A percentile compares a stretch with the other conserved stretches of the same genome.
Conservation (phyloP, 2,888 invertebrate species). For the Imbricaverruca yamaguchii region DNA sequence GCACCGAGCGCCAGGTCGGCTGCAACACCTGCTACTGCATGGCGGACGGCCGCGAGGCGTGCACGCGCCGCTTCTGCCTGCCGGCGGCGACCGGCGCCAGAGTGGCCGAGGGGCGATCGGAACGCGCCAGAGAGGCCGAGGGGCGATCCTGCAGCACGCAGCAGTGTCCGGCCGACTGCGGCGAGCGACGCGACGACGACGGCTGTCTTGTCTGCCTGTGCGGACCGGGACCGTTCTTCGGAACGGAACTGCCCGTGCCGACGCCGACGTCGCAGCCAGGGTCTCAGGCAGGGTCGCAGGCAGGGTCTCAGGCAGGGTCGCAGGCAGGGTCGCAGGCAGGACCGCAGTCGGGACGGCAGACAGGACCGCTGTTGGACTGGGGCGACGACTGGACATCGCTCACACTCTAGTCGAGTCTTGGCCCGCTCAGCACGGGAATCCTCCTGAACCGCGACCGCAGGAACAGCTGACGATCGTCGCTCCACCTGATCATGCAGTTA, state of each 20-base stretch:
- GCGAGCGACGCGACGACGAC: background rate
- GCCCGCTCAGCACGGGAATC: too few species aligned
- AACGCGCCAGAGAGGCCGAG: too few species aligned
- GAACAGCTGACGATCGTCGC: too few species aligned
- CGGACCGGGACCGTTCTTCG: background rate
- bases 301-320: too few species aligned
- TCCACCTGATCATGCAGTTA: too few species aligned
- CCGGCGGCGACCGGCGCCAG: background rate
- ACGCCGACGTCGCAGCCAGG: too few species aligned
- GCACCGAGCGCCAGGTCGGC: background rate
- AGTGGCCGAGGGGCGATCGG: too few species aligned
- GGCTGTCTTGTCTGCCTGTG: background rate
- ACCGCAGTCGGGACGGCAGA: background rate
- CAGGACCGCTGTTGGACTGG: background rate
- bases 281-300: too few species aligned
- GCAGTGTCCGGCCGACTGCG: conserved; percentile 14
- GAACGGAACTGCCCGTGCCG: background rate
- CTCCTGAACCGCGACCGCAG: too few species aligned
- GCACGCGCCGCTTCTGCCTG: conserved; percentile 2
- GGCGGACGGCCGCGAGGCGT: background rate
- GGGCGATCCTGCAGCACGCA: background rate
- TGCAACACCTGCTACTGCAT: background rate
- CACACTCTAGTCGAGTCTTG: too few species aligned
- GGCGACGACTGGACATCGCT: too few species aligned
- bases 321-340: too few species aligned